Base-by-base conservation (phyloP, 2,888 invertebrate genomes). In the Erebia aethiops region DNA sequence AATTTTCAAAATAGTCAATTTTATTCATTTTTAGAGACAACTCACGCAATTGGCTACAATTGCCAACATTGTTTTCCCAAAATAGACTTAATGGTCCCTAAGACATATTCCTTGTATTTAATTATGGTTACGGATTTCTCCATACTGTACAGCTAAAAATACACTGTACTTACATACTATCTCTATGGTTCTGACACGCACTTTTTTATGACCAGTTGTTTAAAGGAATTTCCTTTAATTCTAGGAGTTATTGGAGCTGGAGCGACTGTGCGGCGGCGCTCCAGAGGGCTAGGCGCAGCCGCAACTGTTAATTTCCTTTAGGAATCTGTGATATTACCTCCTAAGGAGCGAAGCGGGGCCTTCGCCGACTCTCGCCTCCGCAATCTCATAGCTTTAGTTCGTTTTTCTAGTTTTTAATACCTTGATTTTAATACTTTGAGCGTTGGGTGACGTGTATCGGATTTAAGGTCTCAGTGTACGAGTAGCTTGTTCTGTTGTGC, bases 311-410 rank as follows among this genome's bases (percentile, higher is more conserved):
- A 66, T 75, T 87, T 84, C 80, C 83, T 86, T 86, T 88, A 87
- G 87, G 84, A 88, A 91, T 90, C 91, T 91, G 91, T 91, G 91
- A 91, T 91, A 91, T 91, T 91, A 91, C 86, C 89, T 89, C 90
- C 89, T 90, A 88, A 89, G 91, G 85, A 87, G 86, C 85, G 79
- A 78, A 69, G 74, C 73, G 76, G 72, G 62, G 16, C 64, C 70
- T 68, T 72, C 72, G 70, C 73, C 69, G 75, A 78, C 78, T 78
- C 79, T 76, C 69, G 75, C 78, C 78, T 78, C 80, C 77, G 82
- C 80, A 83, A 84, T 85, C 86, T 88, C 87, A 79, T 83, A 87
- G 85, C 74, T 81, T 83, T 84, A 77, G 74, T 74, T 76, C 67
- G 67, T 70, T 71, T 60, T 54, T 51, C 46, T 71, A 71, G 66